phyloP scores from a whole-genome alignment of 2,113 vertebrate species.

The Hucho hucho region DNA sequence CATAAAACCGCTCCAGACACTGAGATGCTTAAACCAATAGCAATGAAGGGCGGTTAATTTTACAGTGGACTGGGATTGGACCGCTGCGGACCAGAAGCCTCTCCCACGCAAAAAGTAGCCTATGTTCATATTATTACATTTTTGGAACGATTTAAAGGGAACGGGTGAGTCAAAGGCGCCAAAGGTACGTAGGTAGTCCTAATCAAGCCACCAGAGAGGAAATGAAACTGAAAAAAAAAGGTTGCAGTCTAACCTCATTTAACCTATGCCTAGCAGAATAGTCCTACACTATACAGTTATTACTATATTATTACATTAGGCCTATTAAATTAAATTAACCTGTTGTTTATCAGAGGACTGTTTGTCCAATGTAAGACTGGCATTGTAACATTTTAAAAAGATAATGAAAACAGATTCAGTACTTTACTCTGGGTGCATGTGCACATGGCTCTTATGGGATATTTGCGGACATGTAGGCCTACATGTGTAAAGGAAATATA shows the following conservation, averaged over 20 bases:
- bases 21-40: constrained; percentile 37
- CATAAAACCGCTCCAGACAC: background rate
- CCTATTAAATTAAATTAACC: no score
- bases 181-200: constrained; percentile 56
- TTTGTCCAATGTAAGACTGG: no score
- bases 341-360: no score
- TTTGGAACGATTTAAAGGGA: constrained; percentile 74
- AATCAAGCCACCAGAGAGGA: constrained; percentile 48
- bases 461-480: no score
- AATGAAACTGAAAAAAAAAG: constrained; percentile 51
- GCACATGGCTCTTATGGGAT: no score
- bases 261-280: no score
- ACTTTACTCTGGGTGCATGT: no score
- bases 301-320: no score
- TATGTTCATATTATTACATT: constrained; percentile 63
- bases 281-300: no score
- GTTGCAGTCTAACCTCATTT: constrained; percentile 3
- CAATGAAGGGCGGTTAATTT: constrained; percentile 51
- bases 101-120: constrained; percentile 59
- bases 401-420: no score
- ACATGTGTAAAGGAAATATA: no score
- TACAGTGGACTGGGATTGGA: background rate
- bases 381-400: no score
- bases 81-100: constrained; percentile 49
- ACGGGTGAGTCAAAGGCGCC: constrained; percentile 52